Conservation (phyloP, 2,888 invertebrate genomes). For the Drosophila dives region DNA sequence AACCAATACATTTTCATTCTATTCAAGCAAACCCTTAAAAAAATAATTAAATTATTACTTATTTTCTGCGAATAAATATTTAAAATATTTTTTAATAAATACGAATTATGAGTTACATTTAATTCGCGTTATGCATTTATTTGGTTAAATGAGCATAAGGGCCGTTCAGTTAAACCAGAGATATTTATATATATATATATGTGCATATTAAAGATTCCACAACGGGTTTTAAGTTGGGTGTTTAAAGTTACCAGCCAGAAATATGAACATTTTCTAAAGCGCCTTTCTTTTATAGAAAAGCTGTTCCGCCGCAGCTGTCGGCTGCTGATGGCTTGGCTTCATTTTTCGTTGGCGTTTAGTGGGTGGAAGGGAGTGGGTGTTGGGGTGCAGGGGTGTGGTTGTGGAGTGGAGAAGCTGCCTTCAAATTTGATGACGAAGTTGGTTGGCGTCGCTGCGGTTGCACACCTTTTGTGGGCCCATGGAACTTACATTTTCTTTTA, state of each 20-base stretch:
- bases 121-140: background rate
- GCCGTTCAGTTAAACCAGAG: background rate
- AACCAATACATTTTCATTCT: background rate
- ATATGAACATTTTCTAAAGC: slow-evolving; percentile 61
- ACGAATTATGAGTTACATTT: background rate
- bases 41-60: background rate
- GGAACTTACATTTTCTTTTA: slow-evolving; percentile 61
- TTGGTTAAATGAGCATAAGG: background rate
- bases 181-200: no score
- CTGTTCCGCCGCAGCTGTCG: slow-evolving; percentile 32
- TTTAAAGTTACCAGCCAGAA: slow-evolving; percentile 47
- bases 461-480: slow-evolving; percentile 61
- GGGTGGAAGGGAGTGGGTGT: background rate
- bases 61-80: background rate
- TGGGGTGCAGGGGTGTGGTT: background rate
- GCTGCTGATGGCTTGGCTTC: slow-evolving; percentile 1
- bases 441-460: slow-evolving; percentile 20
- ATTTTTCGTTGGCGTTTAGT: background rate
- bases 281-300: slow-evolving; percentile 31
- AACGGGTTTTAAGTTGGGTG: slow-evolving; percentile 24
- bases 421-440: slow-evolving; percentile 4
- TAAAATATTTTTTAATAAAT: background rate
- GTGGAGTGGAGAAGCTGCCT: background rate
- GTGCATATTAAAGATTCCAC: background rate
- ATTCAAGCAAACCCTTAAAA: no score